A percentile compares a stretch with the other conserved stretches of the same genome.
Conservation (phyloP, 2,888 invertebrate genomes). For the Drosophila nr. perissopoda region DNA sequence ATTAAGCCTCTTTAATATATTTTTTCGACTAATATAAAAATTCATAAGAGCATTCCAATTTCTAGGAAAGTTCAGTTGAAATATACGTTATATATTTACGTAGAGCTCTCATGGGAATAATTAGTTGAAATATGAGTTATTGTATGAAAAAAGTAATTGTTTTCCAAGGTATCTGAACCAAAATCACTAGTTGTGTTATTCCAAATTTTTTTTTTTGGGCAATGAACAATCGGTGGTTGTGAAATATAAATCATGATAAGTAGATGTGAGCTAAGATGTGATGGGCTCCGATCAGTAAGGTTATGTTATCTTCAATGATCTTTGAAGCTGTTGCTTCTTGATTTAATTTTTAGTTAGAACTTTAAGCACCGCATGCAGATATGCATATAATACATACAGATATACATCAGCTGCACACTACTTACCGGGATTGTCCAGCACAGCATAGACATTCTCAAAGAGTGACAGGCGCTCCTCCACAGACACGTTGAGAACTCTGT, state of each 20-base stretch:
- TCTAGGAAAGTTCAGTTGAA: background rate
- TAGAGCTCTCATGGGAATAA: background rate
- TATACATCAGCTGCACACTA: constrained; percentile 63
- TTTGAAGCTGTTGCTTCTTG: background rate
- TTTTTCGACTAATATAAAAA: background rate
- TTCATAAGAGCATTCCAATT: background rate
- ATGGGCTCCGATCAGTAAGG: background rate
- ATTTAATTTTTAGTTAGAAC: background rate
- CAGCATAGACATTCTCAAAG: constrained; percentile 83
- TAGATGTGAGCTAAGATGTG: background rate
- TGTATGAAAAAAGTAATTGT: background rate
- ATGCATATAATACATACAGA: background rate
- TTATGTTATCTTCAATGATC: background rate
- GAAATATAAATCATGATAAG: background rate
- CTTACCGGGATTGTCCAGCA: constrained; percentile 91
- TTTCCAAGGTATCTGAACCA: background rate
- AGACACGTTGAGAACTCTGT: constrained; percentile 81
- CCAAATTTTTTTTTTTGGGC: background rate
- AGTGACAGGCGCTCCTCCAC: constrained; percentile 81
- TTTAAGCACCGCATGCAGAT: background rate
- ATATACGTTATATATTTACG: background rate
- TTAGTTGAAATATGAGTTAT: background rate
- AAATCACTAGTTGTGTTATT: background rate
- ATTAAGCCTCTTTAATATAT: background rate
- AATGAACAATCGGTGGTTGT: background rate